Evolutionary conservation across 2,888 invertebrate genomes (phyloP).

Genomic region (Melanophora roralis): DNA sequence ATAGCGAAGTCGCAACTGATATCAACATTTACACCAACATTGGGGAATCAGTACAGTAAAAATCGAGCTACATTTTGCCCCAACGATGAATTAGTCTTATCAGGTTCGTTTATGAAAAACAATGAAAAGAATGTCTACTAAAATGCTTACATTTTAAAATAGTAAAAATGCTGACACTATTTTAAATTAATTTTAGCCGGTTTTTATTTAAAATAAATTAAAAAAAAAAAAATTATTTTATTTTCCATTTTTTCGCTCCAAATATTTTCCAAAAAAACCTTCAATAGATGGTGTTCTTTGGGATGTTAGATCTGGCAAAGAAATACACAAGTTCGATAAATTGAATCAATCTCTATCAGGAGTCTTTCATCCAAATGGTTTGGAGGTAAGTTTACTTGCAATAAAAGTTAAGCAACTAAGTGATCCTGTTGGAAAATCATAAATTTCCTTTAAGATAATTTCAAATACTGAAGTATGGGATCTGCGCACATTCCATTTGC

Average conservation of each 20-base stretch:
- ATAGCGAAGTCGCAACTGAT: constrained; percentile 87
- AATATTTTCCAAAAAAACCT: neutral
- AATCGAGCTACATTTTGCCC: constrained; percentile 97
- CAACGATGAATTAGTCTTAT: constrained; percentile 94
- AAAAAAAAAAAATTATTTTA: too few relatives aligned
- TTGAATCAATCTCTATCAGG: constrained; percentile 96
- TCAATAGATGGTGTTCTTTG: constrained; percentile 92
- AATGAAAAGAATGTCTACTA: too few relatives aligned
- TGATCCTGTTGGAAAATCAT: neutral
- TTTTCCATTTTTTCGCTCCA: too few relatives aligned
- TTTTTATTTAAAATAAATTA: too few relatives aligned
- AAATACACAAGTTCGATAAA: constrained; percentile 98
- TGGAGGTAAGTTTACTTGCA: constrained; percentile 84
- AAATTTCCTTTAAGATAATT: constrained; percentile 81
- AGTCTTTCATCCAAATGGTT: constrained; percentile 96
- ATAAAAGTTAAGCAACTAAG: neutral
- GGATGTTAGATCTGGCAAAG: constrained; percentile 91
- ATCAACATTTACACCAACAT: constrained; percentile 85
- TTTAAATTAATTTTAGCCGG: too few relatives aligned
- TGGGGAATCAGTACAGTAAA: constrained; percentile 94
- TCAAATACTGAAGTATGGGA: constrained; percentile 99
- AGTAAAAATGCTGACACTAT: too few relatives aligned
- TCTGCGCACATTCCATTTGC: constrained; percentile 92
- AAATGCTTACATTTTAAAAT: too few relatives aligned
- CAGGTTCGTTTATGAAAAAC: constrained; percentile 77